These are phyloP conservation scores for Cygnus atratus DNA, from an alignment of 2,113 vertebrate species.

Conservation along the genomic window DNA sequence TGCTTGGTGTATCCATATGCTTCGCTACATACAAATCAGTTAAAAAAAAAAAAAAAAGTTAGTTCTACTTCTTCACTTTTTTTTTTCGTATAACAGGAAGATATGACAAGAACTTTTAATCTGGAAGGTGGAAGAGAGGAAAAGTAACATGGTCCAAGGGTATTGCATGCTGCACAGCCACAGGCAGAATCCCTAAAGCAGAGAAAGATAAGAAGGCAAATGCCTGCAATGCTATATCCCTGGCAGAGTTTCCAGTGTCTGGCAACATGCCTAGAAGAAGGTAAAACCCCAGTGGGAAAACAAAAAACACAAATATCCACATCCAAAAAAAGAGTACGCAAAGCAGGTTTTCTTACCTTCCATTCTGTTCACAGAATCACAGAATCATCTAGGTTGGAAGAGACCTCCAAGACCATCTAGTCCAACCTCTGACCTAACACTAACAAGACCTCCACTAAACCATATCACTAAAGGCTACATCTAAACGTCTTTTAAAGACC, in stretches of 20 bases:
- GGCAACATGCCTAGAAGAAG: background rate
- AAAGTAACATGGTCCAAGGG: background rate
- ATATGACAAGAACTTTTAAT: background rate
- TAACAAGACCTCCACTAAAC: too few relatives aligned
- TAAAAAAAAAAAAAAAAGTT: background rate
- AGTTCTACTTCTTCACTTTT: background rate
- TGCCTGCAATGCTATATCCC: background rate
- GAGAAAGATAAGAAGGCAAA: background rate
- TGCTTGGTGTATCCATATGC: background rate
- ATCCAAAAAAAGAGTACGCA: background rate
- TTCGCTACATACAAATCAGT: background rate
- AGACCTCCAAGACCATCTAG: too few relatives aligned
- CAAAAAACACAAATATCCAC: background rate
- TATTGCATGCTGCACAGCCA: background rate
- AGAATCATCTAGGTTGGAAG: too few relatives aligned
- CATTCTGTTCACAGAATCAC: background rate
- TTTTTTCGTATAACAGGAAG: background rate
- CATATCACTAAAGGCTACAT: too few relatives aligned
- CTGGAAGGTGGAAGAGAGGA: background rate
- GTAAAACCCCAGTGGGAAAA: background rate
- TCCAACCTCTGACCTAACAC: too few relatives aligned
- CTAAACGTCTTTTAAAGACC: too few relatives aligned
- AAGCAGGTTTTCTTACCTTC: background rate
- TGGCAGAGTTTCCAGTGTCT: background rate
- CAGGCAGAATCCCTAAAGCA: background rate